Evolutionary conservation across 2,797 vertebrate genomes (phyloP).

Genomic region (Avahi laniger): DNA sequence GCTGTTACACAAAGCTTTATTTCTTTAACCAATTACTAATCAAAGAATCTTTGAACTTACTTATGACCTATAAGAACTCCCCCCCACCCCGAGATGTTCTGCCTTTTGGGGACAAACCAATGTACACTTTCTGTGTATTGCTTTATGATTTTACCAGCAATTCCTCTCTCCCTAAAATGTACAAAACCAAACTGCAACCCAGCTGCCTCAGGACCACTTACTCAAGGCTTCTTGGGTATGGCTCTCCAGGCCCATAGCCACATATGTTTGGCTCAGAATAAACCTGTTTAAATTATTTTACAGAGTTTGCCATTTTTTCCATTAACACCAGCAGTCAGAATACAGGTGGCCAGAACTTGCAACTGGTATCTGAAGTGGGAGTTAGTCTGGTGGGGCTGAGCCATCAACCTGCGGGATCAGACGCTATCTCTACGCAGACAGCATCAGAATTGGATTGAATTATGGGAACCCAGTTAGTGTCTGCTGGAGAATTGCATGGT

Average conservation of each 20-base stretch:
- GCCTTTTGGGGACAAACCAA: neutral
- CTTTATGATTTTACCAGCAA: neutral
- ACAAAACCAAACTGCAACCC: neutral
- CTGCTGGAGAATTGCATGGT: neutral
- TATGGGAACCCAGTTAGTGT: neutral
- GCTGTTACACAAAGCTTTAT: neutral
- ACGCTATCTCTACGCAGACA: neutral
- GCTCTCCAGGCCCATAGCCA: neutral
- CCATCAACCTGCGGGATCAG: neutral
- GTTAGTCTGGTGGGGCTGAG: neutral
- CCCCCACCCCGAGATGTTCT: neutral
- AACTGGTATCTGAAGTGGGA: neutral
- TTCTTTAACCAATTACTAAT: neutral
- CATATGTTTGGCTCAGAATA: neutral
- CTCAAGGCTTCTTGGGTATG: neutral
- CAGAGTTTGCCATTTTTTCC: neutral
- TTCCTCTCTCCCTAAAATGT: neutral
- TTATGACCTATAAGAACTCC: neutral
- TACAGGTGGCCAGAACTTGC: too few relatives aligned
- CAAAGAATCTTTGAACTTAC: neutral
- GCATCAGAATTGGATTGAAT: neutral
- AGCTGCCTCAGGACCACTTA: neutral
- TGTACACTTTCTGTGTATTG: neutral
- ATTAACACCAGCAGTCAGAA: neutral
- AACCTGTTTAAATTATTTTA: neutral